phyloP scores from a whole-genome alignment of 53 echinoderm and acorn worm genomes.

The Mesocentrotus franciscanus region DNA sequence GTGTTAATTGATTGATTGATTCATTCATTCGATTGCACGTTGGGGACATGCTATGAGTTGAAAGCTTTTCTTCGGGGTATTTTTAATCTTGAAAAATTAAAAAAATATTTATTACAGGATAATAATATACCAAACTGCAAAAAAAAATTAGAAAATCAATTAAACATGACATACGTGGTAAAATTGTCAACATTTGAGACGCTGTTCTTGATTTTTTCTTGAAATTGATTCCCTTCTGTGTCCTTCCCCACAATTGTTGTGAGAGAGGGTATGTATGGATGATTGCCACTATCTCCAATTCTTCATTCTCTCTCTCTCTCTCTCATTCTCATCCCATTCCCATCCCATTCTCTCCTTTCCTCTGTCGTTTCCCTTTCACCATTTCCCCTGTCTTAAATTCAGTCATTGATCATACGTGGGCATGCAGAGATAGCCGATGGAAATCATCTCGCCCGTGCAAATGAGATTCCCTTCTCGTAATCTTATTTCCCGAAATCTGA shows the following conservation, averaged over 20 bases:
- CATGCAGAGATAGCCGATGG: constrained; percentile 31
- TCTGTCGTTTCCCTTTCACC: background rate
- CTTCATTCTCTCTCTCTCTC: background rate
- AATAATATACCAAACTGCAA: too few relatives aligned
- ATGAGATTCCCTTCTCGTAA: constrained; percentile 64
- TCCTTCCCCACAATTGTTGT: background rate
- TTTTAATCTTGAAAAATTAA: too few relatives aligned
- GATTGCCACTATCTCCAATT: background rate
- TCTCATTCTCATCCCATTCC: background rate
- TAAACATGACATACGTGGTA: too few relatives aligned
- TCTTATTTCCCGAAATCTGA: constrained; percentile 62
- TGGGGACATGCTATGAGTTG: too few relatives aligned
- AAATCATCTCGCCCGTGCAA: constrained; percentile 51
- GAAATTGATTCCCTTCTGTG: too few relatives aligned
- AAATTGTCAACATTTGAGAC: too few relatives aligned
- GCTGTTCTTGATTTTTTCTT: too few relatives aligned
- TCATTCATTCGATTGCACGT: too few relatives aligned
- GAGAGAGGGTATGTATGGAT: background rate
- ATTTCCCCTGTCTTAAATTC: background rate
- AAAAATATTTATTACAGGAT: too few relatives aligned
- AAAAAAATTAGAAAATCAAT: too few relatives aligned
- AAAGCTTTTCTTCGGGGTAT: too few relatives aligned
- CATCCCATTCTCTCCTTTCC: background rate
- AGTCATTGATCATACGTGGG: constrained; percentile 41
- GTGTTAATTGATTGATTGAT: too few relatives aligned